Evolutionary conservation across 2,888 invertebrate genomes (phyloP), one percentile per base, ranked within the genome.

Genomic region (Cheilosia scutellata): DNA sequence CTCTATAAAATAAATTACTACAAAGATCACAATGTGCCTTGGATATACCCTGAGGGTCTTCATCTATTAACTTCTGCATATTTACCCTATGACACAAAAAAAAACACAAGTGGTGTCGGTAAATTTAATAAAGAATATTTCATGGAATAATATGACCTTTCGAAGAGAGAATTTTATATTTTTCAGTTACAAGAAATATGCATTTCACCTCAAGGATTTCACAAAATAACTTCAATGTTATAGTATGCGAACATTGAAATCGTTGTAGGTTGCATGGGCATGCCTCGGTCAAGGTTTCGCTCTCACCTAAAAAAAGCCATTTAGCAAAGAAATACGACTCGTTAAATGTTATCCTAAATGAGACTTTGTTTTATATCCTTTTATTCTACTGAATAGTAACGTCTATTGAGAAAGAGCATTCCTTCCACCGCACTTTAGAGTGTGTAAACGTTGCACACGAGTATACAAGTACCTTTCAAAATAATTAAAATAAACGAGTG

Each of bases 271-370:
- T 27, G 27, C 5, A 11, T 13, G 27, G 13, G 27, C 5, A 11
- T 13, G 27, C 11, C 9, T 4, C 27, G 51, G 51, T 13, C 51
- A n/a, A 42, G 40, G 25, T 31, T 33, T 51, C 51, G 27, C 68
- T 53, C 53, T 68, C 68, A 77, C 51, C 68, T 68, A 60, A 53
- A 77, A 77, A 68, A 68, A 60, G 7, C 60, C 53, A 62, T 51
- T 77, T 44, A 70, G 62, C 40, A 33, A 16, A 68, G 11, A 47
- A 75, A 33, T 57, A 49, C 29, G 58, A 75, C 57, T 40, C 57
- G 40, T 66, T 66, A 58, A 75, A 49, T 57, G 40, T 20, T 68
- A 62, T 77, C 68, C 60, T 42, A 57, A 62, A 60, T 77, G 60
- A 60, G 57, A 68, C 27, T 68, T 76, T 44, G 58, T 60, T 68